Conservation (phyloP, 2,113 vertebrate genomes). For the Nanorana parkeri region DNA sequence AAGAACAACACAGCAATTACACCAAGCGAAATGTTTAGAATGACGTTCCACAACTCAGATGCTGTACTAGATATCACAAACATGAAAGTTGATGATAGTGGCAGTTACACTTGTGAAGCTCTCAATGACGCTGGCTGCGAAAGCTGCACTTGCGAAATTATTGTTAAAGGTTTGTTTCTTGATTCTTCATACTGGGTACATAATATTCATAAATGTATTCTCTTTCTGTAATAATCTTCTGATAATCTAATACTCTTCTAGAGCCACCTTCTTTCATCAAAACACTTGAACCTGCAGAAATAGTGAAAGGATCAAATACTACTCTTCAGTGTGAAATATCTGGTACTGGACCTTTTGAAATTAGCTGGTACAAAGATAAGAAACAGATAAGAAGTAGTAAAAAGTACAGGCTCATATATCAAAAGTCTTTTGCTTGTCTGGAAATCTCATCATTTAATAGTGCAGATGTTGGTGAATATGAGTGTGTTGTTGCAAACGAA, state of each 20-base stretch:
- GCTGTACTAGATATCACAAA: constrained; percentile 84
- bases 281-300: constrained; percentile 86
- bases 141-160: constrained; percentile 84
- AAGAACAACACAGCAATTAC: constrained; percentile 90
- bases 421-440: constrained; percentile 84
- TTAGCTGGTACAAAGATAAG: constrained; percentile 96
- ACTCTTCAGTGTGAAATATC: constrained; percentile 88
- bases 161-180: constrained; percentile 92
- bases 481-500: constrained; percentile 92
- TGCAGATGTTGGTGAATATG: constrained; percentile 93
- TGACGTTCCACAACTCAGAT: constrained; percentile 83
- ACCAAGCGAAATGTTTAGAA: constrained; percentile 84
- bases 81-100: constrained; percentile 86
- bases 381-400: constrained; percentile 87
- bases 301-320: constrained; percentile 85
- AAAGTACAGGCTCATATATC: constrained; percentile 84
- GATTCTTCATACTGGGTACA: neutral
- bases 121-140: constrained; percentile 93
- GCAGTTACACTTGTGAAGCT: constrained; percentile 92
- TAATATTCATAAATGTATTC: neutral
- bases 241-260: constrained; percentile 73
- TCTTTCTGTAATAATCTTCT: constrained; percentile 57
- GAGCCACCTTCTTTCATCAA: constrained; percentile 92
- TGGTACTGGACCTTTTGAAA: constrained; percentile 92
- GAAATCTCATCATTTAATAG: constrained; percentile 93